Conservation (phyloP, 2,888 invertebrate species). For the Erannis defoliaria region DNA sequence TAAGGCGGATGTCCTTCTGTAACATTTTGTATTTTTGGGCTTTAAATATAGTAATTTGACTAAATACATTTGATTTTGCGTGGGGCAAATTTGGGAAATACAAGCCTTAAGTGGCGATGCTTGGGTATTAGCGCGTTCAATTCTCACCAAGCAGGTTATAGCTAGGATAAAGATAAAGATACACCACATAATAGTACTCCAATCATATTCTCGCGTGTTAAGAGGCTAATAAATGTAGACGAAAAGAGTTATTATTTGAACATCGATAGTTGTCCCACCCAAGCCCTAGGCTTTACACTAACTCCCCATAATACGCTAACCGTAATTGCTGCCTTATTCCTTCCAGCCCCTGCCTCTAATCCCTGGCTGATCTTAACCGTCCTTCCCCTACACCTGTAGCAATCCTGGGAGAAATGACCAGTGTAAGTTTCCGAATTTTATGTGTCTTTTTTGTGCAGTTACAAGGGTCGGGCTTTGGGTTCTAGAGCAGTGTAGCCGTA, state of each 20-base stretch:
- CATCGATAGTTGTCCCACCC: background rate
- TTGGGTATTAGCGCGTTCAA: too few species aligned
- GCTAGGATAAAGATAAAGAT: too few species aligned
- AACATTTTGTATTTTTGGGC: too few species aligned
- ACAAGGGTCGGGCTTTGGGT: background rate
- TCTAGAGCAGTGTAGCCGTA: background rate
- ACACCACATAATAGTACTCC: too few species aligned
- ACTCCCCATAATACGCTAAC: constrained; percentile 23
- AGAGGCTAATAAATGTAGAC: too few species aligned
- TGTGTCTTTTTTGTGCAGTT: constrained; percentile 13
- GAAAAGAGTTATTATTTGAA: background rate
- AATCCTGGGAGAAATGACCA: background rate
- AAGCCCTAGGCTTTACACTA: background rate
- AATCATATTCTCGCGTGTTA: too few species aligned
- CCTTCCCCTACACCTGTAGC: constrained; percentile 10
- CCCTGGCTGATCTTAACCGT: constrained; percentile 11
- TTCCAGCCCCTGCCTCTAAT: constrained; percentile 13
- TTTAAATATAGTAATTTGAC: too few species aligned
- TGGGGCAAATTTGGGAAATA: too few species aligned
- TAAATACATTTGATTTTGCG: too few species aligned
- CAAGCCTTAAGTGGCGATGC: too few species aligned
- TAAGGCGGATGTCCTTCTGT: too few species aligned
- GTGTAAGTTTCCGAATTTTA: constrained; percentile 12
- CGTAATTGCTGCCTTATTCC: constrained; percentile 20
- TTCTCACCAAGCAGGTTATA: too few species aligned